Conservation (phyloP, 2,888 invertebrate species). For the Xanthia icteritia region DNA sequence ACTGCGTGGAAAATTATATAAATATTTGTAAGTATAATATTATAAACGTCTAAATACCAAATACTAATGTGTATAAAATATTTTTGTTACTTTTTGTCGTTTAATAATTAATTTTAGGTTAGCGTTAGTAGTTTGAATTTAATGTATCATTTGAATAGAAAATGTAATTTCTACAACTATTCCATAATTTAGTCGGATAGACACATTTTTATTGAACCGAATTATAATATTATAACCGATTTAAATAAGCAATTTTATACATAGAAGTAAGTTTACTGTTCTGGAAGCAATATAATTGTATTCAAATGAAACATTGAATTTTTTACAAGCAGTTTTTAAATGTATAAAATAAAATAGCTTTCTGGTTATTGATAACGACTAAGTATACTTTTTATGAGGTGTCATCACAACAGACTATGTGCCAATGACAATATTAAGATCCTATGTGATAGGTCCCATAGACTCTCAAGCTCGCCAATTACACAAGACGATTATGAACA, state of each 20-base stretch:
- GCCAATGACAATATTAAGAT: constrained; percentile 10
- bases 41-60: constrained; percentile 81
- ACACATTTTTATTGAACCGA: constrained; percentile 22
- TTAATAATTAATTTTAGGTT: constrained; percentile 72
- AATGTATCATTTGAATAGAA: constrained; percentile 61
- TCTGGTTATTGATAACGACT: constrained; percentile 43
- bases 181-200: constrained; percentile 25
- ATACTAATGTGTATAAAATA: constrained; percentile 84
- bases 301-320: constrained; percentile 50
- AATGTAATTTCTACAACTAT: constrained; percentile 7
- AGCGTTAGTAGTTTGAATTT: constrained; percentile 65
- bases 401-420: neutral
- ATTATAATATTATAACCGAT: constrained; percentile 18
- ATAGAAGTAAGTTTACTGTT: constrained; percentile 20
- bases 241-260: constrained; percentile 32
- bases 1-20: constrained; percentile 39
- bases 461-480: neutral
- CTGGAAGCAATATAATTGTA: constrained; percentile 11
- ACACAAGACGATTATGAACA: neutral
- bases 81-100: constrained; percentile 74
- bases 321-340: constrained; percentile 36
- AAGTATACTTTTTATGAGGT: neutral
- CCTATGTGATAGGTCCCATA: neutral
- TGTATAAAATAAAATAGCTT: constrained; percentile 42
- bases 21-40: constrained; percentile 58